Percentiles rank a stretch among this genome's conserved stretches.
phyloP scores from a whole-genome alignment of 2,113 vertebrate species.

The Etheostoma cragini region DNA sequence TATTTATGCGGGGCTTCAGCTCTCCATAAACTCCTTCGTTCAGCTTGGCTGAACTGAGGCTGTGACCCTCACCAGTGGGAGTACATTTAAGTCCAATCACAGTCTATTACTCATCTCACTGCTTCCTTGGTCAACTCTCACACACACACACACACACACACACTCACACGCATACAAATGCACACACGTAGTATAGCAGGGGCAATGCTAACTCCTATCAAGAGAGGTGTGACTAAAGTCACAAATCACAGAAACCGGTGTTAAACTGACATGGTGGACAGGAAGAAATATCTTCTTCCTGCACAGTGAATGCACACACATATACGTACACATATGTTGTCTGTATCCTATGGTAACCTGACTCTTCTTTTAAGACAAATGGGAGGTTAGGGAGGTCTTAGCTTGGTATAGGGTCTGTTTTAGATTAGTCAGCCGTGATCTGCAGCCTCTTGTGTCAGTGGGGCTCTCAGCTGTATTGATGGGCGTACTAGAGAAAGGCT shows the following conservation, averaged over 20 bases:
- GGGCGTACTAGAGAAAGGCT: constrained; percentile 42
- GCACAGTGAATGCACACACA: constrained; percentile 6
- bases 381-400: constrained; percentile 44
- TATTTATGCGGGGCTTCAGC: background rate
- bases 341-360: constrained; percentile 49
- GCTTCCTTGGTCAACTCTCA: constrained; percentile 3
- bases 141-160: background rate
- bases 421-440: constrained; percentile 61
- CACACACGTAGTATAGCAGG: background rate
- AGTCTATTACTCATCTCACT: constrained; percentile 62
- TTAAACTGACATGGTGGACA: constrained; percentile 52
- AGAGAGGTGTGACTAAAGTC: constrained; percentile 52
- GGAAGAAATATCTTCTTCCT: constrained; percentile 49
- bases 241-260: constrained; percentile 51
- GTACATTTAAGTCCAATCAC: constrained; percentile 38
- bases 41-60: constrained; percentile 19
- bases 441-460: constrained; percentile 49
- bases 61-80: constrained; percentile 45
- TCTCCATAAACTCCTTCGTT: constrained; percentile 6
- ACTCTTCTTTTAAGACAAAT: constrained; percentile 52
- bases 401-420: constrained; percentile 62
- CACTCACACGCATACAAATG: background rate
- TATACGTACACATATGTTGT: constrained; percentile 1
- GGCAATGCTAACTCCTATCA: constrained; percentile 46
- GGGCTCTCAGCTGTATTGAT: constrained; percentile 49